Evolutionary conservation across 2,113 vertebrate species (phyloP), one percentile per base, ranked within the genome.

Genomic region (Gadus macrocephalus): DNA sequence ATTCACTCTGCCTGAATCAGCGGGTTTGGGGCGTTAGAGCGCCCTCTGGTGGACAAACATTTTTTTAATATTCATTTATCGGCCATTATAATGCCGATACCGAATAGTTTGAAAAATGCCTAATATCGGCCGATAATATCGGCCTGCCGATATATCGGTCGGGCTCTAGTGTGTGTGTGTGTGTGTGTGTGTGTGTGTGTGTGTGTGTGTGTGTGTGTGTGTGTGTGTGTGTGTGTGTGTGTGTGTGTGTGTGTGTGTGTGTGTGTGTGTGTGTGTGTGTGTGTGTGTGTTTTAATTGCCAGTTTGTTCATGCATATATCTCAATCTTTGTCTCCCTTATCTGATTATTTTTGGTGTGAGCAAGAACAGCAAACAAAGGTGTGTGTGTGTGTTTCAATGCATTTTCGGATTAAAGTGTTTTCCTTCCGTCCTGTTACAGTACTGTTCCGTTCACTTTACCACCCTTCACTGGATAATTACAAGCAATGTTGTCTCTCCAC

Each of bases 231-330:
- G 27, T 20, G 20, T 22, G 60, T 61, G 60, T 61, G 19, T 61
- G 60, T 64, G 62, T 64, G 15, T 17, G 62, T 31, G 28, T 64
- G 62, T 62, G 60, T 62, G 20, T 22, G 60, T 25, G 60, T 22
- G 60, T 12, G 20, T 62, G 61, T 27, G 22, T 9, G 11, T 62
- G 61, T 22, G 59, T 2, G 4, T 17, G 56, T 17, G 56, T 4
- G 56, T 31, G 28, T 31, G 28, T 31, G 28, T 31, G n/a, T 35
- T 35, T 35, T 35, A 4, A 35, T 35, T 35, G 31, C 6, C 31
- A 35, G 31, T 35, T 4, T 35, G 31, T 35, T 6, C 31, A 35
- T 35, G 31, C 31, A 35, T 35, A 35, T 35, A 35, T 6, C 6
- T 35, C 6, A 0, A 5, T 35, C 31, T 35, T 35, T 35, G 31